Evolutionary conservation across 1,140 invertebrate species (phyloP).

Genomic region (Dolichoris vasculosae): DNA sequence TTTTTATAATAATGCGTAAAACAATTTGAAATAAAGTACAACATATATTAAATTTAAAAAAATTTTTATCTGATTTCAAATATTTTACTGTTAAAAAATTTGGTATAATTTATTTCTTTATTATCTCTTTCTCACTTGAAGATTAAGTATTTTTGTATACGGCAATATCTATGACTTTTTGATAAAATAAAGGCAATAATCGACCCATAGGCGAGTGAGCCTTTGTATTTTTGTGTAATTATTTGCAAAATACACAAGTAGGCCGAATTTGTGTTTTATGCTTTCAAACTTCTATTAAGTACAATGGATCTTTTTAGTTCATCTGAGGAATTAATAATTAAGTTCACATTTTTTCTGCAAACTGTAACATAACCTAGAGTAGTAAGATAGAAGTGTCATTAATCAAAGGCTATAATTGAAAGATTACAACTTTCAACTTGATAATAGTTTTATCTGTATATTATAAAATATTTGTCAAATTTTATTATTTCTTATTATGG

Average conservation of each 20-base stretch:
- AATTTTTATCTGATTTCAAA: too few species aligned
- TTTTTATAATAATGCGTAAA: too few species aligned
- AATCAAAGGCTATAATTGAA: constrained; percentile 56
- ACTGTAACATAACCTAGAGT: not conserved
- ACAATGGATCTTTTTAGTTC: not conserved
- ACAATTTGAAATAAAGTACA: too few species aligned
- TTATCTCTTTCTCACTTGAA: too few species aligned
- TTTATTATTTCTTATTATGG: not conserved
- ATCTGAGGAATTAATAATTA: not conserved
- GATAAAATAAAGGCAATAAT: not conserved
- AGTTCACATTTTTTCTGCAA: not conserved
- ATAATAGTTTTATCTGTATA: not conserved
- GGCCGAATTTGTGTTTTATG: not conserved
- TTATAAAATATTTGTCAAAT: not conserved
- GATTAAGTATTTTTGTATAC: too few species aligned
- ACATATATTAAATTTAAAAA: too few species aligned
- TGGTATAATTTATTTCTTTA: too few species aligned
- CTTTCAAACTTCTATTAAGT: not conserved
- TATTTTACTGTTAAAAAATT: too few species aligned
- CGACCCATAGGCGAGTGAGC: not conserved
- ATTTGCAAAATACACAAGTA: not conserved
- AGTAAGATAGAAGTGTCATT: constrained; percentile 63
- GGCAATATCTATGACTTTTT: not conserved
- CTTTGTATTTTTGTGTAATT: not conserved
- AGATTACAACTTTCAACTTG: not conserved